Percentiles rank a stretch among this genome's conserved stretches.
Conservation (phyloP, 2,797 vertebrate genomes). For the Choloepus didactylus region DNA sequence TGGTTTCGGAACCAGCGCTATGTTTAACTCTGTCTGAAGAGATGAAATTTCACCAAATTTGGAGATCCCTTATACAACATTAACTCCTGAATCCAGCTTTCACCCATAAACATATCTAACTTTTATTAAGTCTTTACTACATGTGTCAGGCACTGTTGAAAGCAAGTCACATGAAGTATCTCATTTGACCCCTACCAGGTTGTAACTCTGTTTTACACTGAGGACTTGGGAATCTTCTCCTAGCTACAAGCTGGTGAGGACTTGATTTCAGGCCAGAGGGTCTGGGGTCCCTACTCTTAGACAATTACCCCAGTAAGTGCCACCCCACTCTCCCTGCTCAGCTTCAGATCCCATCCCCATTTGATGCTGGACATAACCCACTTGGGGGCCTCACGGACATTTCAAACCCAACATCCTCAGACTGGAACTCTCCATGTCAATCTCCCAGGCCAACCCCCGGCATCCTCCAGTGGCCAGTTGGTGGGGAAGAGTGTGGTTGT, state of each 20-base stretch:
- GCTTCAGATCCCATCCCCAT: not conserved
- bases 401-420: not conserved
- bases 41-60: not conserved
- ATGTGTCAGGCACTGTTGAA: not conserved
- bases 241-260: not conserved
- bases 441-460: no score
- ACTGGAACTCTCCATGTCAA: not conserved
- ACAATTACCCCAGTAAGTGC: rapidly evolving
- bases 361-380: rapidly evolving
- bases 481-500: not conserved
- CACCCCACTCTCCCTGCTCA: not conserved
- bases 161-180: not conserved
- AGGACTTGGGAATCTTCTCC: not conserved
- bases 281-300: not conserved
- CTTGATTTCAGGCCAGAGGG: not conserved
- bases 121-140: not conserved
- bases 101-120: not conserved
- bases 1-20: not conserved
- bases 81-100: not conserved
- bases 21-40: not conserved
- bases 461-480: not conserved
- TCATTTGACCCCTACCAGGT: not conserved
- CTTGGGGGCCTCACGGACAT: not conserved
- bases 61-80: not conserved
- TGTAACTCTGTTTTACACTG: not conserved